phyloP scores from a whole-genome alignment of 2,888 invertebrate genomes.

The Orthosia incerta region DNA sequence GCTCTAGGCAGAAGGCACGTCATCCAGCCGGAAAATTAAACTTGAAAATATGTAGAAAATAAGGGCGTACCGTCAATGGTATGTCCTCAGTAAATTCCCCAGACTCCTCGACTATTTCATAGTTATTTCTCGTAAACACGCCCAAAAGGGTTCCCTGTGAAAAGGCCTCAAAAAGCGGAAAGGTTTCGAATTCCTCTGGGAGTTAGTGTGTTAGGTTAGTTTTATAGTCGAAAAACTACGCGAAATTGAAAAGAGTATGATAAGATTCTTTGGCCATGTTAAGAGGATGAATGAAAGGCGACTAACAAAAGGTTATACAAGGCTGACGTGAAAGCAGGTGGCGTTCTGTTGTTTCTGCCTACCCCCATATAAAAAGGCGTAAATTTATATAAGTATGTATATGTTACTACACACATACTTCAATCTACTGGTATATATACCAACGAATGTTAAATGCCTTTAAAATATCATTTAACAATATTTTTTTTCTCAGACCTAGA shows the following conservation, averaged over 20 bases:
- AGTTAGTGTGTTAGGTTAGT: slow-evolving; percentile 23
- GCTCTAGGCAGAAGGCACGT: not conserved
- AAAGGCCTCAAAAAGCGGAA: slow-evolving; percentile 34
- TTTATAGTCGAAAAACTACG: not conserved
- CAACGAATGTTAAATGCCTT: too few relatives aligned
- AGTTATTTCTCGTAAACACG: slow-evolving; percentile 56
- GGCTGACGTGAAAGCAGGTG: too few relatives aligned
- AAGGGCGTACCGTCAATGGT: slow-evolving; percentile 18
- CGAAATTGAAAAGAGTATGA: not conserved
- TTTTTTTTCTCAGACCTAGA: too few relatives aligned
- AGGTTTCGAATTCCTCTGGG: slow-evolving; percentile 45
- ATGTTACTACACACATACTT: too few relatives aligned
- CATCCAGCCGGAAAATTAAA: slow-evolving; percentile 26
- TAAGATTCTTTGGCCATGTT: too few relatives aligned
- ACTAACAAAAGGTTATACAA: too few relatives aligned
- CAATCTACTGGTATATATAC: too few relatives aligned
- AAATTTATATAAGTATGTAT: too few relatives aligned
- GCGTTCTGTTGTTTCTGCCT: too few relatives aligned
- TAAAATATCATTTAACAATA: too few relatives aligned
- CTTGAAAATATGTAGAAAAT: slow-evolving; percentile 12
- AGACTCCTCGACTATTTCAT: slow-evolving; percentile 31
- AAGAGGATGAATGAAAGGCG: too few relatives aligned
- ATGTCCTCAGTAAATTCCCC: slow-evolving; percentile 28
- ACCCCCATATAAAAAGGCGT: too few relatives aligned
- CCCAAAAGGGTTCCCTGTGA: slow-evolving; percentile 30